phyloP scores from a whole-genome alignment of 2,797 vertebrate species.

The Sebastes goodei region DNA sequence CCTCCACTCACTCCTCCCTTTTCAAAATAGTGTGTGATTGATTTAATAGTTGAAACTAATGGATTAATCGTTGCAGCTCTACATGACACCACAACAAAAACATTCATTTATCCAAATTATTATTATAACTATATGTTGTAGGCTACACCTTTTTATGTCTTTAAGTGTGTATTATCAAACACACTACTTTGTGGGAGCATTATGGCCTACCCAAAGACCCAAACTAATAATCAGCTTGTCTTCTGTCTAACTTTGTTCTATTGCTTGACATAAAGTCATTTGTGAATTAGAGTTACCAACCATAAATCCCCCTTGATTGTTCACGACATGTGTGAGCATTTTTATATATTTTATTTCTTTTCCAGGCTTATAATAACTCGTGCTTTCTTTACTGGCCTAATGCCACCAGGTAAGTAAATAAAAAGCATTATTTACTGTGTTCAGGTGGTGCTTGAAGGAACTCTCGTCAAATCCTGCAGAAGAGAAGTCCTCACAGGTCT shows the following conservation, averaged over 20 bases:
- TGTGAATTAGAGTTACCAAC: not conserved
- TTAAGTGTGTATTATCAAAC: not conserved
- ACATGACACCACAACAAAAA: too few relatives aligned
- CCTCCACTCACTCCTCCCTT: too few relatives aligned
- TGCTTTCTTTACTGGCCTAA: too few relatives aligned
- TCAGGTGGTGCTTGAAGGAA: constrained; percentile 71
- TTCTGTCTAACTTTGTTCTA: not conserved
- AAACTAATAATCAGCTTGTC: not conserved
- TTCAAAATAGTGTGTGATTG: too few relatives aligned
- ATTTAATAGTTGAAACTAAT: too few relatives aligned
- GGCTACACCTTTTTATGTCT: too few relatives aligned
- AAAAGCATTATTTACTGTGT: constrained; percentile 63
- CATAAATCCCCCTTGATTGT: not conserved
- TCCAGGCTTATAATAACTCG: not conserved
- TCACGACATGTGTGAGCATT: not conserved
- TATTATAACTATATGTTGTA: not conserved
- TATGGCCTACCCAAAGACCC: not conserved
- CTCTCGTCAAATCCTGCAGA: constrained; percentile 78
- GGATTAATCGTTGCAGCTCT: too few relatives aligned
- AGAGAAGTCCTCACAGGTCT: constrained; percentile 68
- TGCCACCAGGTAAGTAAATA: not conserved
- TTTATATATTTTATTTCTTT: not conserved
- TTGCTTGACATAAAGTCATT: not conserved
- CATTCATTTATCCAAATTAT: not conserved
- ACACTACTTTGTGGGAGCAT: not conserved